Evolutionary conservation across 2,888 invertebrate genomes (phyloP).

Genomic region (Leucophenga montana): DNA sequence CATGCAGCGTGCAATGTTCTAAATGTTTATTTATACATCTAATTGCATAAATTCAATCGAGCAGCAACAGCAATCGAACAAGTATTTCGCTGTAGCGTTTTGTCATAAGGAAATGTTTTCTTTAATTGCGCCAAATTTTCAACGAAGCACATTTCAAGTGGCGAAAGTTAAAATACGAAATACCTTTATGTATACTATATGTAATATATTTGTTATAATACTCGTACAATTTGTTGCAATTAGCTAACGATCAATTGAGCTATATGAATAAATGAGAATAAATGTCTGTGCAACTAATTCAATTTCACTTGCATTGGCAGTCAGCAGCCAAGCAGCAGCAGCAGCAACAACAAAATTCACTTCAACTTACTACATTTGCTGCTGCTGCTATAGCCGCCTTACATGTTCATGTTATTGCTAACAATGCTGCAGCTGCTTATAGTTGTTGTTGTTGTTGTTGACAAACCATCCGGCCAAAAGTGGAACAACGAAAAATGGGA

Average conservation of each 20-base stretch:
- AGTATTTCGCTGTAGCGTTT: too few relatives aligned
- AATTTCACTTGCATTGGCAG: conserved; percentile 10
- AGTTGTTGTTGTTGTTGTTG: conserved; percentile 14
- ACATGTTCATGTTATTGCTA: too few relatives aligned
- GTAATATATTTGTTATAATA: too few relatives aligned
- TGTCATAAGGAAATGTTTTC: neutral
- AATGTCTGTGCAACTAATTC: neutral
- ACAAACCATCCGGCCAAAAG: conserved; percentile 20
- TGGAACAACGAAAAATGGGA: conserved; percentile 20
- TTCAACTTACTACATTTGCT: too few relatives aligned
- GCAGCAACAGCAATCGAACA: too few relatives aligned
- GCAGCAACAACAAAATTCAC: conserved; percentile 21
- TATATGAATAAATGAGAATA: conserved; percentile 12
- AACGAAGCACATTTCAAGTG: neutral
- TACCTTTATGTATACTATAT: too few relatives aligned
- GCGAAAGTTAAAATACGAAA: neutral
- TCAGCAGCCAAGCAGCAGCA: conserved; percentile 18
- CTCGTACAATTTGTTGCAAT: too few relatives aligned
- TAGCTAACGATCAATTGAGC: too few relatives aligned
- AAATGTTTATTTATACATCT: conserved; percentile 18
- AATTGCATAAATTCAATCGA: conserved; percentile 20
- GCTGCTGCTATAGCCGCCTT: too few relatives aligned
- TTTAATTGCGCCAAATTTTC: too few relatives aligned
- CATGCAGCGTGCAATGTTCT: too few relatives aligned
- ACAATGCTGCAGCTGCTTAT: neutral